Evolutionary conservation across 2,888 invertebrate genomes (phyloP), one percentile per base, ranked within the genome.

Genomic region (Theodoxus fluviatilis): DNA sequence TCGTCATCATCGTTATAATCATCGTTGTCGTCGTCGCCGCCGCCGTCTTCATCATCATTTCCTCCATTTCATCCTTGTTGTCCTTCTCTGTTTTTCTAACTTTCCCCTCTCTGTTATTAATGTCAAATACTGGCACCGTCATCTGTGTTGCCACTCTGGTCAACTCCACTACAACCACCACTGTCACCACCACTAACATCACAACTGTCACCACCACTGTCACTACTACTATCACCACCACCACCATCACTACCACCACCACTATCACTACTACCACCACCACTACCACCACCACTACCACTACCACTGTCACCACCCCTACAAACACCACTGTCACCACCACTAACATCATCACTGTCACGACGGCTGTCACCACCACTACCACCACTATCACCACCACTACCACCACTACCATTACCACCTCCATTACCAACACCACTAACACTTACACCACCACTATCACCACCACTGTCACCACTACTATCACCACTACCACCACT

Each of bases 1-100:
- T 55, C 55, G 22, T 55, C 55, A 55, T 55, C 55, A 55, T 55
- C 55, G 22, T 55, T 22, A 55, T 55, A 12, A 18, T 55, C 55
- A 55, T 55, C 55, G 22, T 55, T 22, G 22, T 22, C 55, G 22
- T 55, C 55, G 22, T 55, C 55, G 22, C 22, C 55, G 22, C 22
- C 55, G 22, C 22, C 55, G 22, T 55, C 55, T 18, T 55, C 55
- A 55, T 22, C 55, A 55, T 55, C 22, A 55, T 55, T 22, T 55
- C 55, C 12, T 55, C 55, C 22, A 18, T 22, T 22, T 55, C 55
- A 9, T 55, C 55, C 12, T 55, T 22, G 7, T 55, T 22, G 7
- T 55, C 55, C 22, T 55, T 22, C 12, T 55, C 55, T 7, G 9
- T 22, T 7, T 55, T 22, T 22, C 22, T 22, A 9, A 18, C 55